Evolutionary conservation across 2,888 invertebrate genomes (phyloP), one percentile per base, ranked within the genome.

Genomic region (Pheosia gnoma): DNA sequence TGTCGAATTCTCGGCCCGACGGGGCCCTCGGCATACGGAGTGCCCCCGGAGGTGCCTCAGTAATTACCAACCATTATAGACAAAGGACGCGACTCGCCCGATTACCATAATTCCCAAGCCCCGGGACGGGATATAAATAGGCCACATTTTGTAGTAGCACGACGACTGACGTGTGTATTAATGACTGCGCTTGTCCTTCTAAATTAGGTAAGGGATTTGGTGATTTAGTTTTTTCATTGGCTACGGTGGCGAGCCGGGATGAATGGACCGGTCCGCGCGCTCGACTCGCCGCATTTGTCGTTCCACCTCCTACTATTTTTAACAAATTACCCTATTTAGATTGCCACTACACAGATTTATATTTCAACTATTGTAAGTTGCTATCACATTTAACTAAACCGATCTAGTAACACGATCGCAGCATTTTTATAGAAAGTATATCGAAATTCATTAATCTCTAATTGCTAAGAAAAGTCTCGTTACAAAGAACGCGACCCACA

Each of bases 41-140:
- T 86, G 89, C 87, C 91, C 91, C 91, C 85, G 84, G 89, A 91
- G 92, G 90, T 89, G 90, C 84, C 86, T 84, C 85, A 77, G 91
- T 93, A 93, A 93, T 93, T 93, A 92, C 92, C 91, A 83, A 84
- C 91, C 93, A 93, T 93, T 93, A 93, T 89, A 90, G 91, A 93
- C 93, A 92, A 93, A 91, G 92, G 93, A 92, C 91, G 89, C 88
- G 91, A 87, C 89, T 90, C 89, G 89, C 85, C 90, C 90, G 91
- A 93, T 93, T 93, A 93, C 90, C 93, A 93, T 93, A 93, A 93
- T 91, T 91, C 91, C 91, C 89, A 87, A 85, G 88, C 88, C 86
- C 88, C 87, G 85, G 85, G 87, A 83, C 88, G 84, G 86, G 89
- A 89, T 90, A 93, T 89, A 92, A 93, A 93, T 92, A 93, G 85